Evolutionary conservation across 2,797 vertebrate species (phyloP).

Genomic region (Pseudotriccus pelzelni): DNA sequence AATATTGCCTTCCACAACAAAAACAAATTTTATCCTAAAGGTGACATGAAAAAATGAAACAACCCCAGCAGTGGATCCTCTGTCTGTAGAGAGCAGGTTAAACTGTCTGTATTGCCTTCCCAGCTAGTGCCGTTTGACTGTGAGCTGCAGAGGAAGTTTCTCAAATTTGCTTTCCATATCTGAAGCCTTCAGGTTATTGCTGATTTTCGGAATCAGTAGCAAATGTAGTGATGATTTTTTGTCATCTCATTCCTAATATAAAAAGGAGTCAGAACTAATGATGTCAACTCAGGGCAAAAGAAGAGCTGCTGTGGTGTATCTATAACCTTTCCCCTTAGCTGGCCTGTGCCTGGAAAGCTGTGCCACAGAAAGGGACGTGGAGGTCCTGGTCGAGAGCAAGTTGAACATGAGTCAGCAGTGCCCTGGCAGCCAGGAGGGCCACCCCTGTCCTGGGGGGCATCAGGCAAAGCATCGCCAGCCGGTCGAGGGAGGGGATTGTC

Average conservation of each 20-base stretch:
- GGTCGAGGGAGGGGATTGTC: background rate
- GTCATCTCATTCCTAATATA: background rate
- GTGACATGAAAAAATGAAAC: background rate
- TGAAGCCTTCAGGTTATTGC: background rate
- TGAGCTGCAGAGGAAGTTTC: background rate
- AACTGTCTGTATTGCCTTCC: background rate
- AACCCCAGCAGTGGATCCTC: background rate
- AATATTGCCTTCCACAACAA: background rate
- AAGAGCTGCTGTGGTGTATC: background rate
- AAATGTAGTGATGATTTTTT: background rate
- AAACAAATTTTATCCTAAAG: background rate
- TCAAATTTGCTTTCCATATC: background rate
- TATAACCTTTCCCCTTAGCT: background rate
- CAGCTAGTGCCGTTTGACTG: background rate
- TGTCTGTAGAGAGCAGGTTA: background rate
- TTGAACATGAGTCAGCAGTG: background rate
- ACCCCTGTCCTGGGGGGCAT: background rate
- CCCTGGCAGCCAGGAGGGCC: background rate
- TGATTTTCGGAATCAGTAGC: background rate
- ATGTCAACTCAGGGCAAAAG: background rate
- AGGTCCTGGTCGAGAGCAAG: background rate
- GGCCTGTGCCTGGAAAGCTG: background rate
- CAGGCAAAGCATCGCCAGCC: background rate
- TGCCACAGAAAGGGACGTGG: background rate
- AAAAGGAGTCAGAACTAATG: background rate